A percentile compares a stretch with the other conserved stretches of the same genome.
phyloP scores from a whole-genome alignment of 2,797 vertebrate species.

The Graptemys geographica region DNA sequence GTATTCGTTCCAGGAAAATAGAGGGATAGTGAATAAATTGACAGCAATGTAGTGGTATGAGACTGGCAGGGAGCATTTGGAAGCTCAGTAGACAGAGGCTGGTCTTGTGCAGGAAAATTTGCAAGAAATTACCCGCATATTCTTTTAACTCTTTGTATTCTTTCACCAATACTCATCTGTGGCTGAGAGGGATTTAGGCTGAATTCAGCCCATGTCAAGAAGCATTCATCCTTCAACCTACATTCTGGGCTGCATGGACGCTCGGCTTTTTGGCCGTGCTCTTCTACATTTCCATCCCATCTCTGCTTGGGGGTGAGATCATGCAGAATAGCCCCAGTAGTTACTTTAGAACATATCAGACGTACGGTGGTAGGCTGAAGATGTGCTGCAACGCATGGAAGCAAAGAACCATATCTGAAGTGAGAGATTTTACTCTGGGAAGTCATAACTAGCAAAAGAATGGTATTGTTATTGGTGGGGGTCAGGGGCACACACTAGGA shows the following conservation, averaged over 20 bases:
- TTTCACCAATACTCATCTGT: not conserved
- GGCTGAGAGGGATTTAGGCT: not conserved
- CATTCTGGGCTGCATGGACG: accelerated
- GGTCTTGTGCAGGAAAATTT: not conserved
- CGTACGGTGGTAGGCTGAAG: not conserved
- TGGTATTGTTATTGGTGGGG: no score
- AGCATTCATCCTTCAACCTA: accelerated
- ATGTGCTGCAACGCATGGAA: no score
- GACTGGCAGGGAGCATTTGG: conserved; percentile 4
- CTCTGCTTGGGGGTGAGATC: not conserved
- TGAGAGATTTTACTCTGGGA: no score
- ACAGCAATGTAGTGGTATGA: conserved; percentile 16
- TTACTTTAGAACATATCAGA: no score
- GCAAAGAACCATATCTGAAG: no score
- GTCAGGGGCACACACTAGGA: no score
- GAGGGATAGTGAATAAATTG: conserved; percentile 51
- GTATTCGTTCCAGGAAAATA: conserved; percentile 47
- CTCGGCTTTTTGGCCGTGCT: not conserved
- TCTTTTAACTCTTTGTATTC: not conserved
- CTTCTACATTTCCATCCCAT: not conserved
- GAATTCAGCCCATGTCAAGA: not conserved
- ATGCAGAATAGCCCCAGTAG: not conserved
- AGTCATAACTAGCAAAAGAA: no score
- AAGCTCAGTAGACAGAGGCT: conserved; percentile 32
- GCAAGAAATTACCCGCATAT: not conserved